Conservation (phyloP, 1,140 invertebrate genomes). For the Tetragnatha versicolor region DNA sequence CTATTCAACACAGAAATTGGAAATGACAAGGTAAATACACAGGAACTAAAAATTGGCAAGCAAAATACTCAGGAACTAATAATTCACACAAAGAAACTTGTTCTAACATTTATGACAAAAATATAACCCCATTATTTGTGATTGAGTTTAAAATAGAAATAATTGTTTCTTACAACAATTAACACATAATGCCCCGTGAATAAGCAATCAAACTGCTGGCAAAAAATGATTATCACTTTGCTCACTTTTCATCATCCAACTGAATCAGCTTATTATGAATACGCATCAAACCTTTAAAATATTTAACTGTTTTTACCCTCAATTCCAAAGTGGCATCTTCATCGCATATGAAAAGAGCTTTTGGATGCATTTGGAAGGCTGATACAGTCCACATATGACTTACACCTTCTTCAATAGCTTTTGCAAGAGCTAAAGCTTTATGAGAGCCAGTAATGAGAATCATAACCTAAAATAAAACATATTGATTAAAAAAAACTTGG, state of each 20-base stretch:
- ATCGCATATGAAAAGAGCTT: slow-evolving; percentile 93
- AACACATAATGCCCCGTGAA: no score
- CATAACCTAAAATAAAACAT: slow-evolving; percentile 76
- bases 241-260: slow-evolving; percentile 36
- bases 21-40: no score
- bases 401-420: slow-evolving; percentile 95
- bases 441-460: slow-evolving; percentile 97
- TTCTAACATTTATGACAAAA: neutral
- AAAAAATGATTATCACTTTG: neutral
- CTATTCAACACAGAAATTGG: no score
- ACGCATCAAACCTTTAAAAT: slow-evolving; percentile 81
- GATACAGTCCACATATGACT: slow-evolving; percentile 99
- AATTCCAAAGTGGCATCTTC: slow-evolving; percentile 97
- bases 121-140: neutral
- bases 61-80: no score
- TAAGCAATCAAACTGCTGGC: no score
- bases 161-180: no score
- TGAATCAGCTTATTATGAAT: slow-evolving; percentile 67
- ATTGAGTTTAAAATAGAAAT: neutral
- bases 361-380: slow-evolving; percentile 94
- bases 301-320: slow-evolving; percentile 98
- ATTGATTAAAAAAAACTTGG: slow-evolving; percentile 4
- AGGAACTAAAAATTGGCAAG: no score
- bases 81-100: no score
- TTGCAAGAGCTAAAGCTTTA: slow-evolving; percentile 95